Percentiles rank a stretch among this genome's conserved stretches.
Conservation (phyloP, 1,140 invertebrate species). For the Achatina immaculata region DNA sequence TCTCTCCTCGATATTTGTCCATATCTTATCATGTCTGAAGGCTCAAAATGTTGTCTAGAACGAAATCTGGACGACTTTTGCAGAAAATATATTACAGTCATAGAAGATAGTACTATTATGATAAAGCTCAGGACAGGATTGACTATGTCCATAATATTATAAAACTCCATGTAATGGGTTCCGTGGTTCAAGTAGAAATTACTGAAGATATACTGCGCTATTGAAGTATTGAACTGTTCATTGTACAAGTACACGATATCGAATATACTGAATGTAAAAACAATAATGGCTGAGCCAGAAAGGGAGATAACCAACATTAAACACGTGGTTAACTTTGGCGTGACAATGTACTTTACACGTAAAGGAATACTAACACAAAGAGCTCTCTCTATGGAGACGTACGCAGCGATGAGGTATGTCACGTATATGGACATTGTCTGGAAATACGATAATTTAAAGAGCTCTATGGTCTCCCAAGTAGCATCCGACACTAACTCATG, state of each 20-base stretch:
- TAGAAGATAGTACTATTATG: background rate
- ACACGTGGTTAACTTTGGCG: background rate
- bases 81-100: background rate
- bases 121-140: constrained; percentile 10
- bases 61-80: background rate
- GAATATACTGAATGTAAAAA: constrained; percentile 1
- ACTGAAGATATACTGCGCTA: background rate
- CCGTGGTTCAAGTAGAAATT: background rate
- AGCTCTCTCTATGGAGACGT: constrained; percentile 1
- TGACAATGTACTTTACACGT: background rate
- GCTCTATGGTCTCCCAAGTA: no score
- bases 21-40: background rate
- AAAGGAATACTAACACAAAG: constrained; percentile 5
- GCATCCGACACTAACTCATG: no score
- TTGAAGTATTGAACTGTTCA: background rate
- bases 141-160: background rate
- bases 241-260: background rate
- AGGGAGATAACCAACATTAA: constrained; percentile 7
- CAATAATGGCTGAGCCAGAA: background rate
- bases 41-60: background rate
- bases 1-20: background rate
- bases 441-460: no score
- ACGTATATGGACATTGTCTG: background rate
- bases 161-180: background rate
- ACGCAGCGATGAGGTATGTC: background rate